A percentile compares a stretch with the other conserved stretches of the same genome.
Evolutionary conservation across 1,140 invertebrate species (phyloP).

Genomic region (Bombus difficillimus): DNA sequence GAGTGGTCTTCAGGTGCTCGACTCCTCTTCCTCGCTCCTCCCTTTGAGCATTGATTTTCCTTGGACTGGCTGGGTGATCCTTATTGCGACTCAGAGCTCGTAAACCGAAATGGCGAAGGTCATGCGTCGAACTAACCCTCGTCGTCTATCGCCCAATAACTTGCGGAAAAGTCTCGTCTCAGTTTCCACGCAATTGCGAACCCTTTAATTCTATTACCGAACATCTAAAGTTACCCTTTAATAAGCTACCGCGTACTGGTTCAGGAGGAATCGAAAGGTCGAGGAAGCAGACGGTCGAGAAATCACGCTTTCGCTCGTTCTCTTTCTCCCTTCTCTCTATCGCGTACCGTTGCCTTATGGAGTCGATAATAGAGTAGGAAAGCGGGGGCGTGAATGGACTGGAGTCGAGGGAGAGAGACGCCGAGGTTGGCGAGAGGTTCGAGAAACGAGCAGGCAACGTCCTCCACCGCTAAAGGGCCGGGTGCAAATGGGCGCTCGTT

Average conservation of each 20-base stretch:
- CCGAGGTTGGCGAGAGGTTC: not conserved
- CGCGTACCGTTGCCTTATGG: not conserved
- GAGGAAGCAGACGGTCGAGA: not conserved
- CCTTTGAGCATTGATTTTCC: constrained; percentile 58
- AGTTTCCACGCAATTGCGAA: not conserved
- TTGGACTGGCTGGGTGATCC: constrained; percentile 5
- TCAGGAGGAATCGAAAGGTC: constrained; percentile 10
- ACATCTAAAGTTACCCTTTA: not conserved
- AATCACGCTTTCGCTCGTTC: not conserved
- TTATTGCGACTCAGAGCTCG: constrained; percentile 13
- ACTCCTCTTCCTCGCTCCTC: not conserved
- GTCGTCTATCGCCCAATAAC: not conserved
- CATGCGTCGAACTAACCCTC: not conserved
- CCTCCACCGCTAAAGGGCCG: constrained; percentile 42
- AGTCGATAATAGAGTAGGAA: constrained; percentile 36
- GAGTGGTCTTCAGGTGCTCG: constrained; percentile 52
- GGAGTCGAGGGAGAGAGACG: not conserved
- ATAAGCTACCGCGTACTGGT: not conserved
- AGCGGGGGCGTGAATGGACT: not conserved
- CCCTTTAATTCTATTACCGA: constrained; percentile 15
- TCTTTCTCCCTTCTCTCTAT: not conserved
- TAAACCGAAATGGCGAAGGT: constrained; percentile 23
- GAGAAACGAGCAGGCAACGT: constrained; percentile 30
- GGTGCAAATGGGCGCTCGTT: constrained; percentile 64
- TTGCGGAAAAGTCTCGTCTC: not conserved